Evolutionary conservation across 30 jellyfish, hydroid and myxozoan genomes (phyloP).

Genomic region (Pseudorhiza aurosa): DNA sequence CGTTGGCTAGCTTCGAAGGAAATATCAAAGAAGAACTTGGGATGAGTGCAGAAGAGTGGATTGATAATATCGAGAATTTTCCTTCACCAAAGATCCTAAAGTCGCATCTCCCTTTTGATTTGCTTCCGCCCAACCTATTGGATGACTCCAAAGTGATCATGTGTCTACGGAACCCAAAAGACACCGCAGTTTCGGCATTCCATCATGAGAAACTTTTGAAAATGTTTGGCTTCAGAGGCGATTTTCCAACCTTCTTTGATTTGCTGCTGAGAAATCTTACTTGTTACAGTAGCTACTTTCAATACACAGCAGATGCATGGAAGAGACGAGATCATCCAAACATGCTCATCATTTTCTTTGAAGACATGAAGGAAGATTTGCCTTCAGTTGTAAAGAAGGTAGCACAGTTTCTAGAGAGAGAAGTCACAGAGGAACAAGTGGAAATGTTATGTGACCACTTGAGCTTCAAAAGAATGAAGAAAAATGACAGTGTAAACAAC

Average conservation of each 20-base stretch:
- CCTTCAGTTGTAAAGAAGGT: conserved; percentile 16
- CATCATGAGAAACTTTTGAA: conserved; percentile 38
- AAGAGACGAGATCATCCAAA: conserved; percentile 32
- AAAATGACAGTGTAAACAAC: conserved; percentile 8
- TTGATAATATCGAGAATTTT: conserved; percentile 14
- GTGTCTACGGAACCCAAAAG: conserved; percentile 59
- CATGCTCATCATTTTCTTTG: conserved; percentile 24
- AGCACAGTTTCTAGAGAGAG: conserved; percentile 23
- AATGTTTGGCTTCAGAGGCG: conserved; percentile 8
- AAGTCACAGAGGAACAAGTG: conserved; percentile 32
- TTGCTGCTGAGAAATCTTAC: conserved; percentile 4
- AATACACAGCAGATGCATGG: conserved; percentile 42
- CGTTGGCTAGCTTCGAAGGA: conserved; percentile 25
- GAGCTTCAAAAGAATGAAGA: conserved; percentile 34
- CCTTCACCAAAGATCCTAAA: conserved; percentile 44
- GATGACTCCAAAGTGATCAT: conserved; percentile 40
- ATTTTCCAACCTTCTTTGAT: conserved; percentile 5
- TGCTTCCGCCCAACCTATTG: conserved; percentile 49
- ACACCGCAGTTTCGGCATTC: conserved; percentile 31
- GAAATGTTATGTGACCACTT: conserved; percentile 2
- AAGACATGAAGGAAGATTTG: conserved; percentile 48
- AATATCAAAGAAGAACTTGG: conserved; percentile 34
- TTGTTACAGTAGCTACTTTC: conserved; percentile 11
- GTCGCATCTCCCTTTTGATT: conserved; percentile 33
- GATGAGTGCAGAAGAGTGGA: background rate